Evolutionary conservation across 2,888 invertebrate species (phyloP).

Genomic region (Lysandra coridon): DNA sequence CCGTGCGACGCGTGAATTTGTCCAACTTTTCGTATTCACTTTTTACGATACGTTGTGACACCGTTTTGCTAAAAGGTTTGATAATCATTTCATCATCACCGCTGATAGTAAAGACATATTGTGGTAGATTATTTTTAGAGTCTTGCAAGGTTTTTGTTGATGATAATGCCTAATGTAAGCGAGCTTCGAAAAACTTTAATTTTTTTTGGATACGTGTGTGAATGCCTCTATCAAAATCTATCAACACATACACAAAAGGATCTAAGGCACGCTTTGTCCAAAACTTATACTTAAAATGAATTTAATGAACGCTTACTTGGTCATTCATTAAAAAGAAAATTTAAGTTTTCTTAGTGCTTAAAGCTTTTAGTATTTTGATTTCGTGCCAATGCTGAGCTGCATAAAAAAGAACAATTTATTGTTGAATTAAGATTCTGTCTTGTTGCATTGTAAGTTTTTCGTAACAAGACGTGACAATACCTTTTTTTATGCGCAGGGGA

Average conservation of each 20-base stretch:
- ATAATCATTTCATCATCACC: neutral
- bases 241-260: too few relatives aligned
- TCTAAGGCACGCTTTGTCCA: too few relatives aligned
- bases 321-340: neutral
- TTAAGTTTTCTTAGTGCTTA: neutral
- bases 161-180: too few relatives aligned
- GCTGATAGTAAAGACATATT: too few relatives aligned
- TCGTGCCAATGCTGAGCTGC: neutral
- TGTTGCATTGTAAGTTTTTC: neutral
- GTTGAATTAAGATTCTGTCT: neutral
- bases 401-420: neutral
- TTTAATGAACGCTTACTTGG: neutral
- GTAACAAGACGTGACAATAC: neutral
- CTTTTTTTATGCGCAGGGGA: too few relatives aligned
- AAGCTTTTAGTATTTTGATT: slow-evolving; percentile 8
- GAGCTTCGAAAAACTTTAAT: too few relatives aligned
- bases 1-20: neutral
- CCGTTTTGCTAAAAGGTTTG: neutral
- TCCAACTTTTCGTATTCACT: slow-evolving; percentile 6
- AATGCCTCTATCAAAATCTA: too few relatives aligned
- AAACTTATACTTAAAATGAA: too few relatives aligned
- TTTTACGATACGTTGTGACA: slow-evolving; percentile 7
- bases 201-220: too few relatives aligned
- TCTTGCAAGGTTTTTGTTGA: too few relatives aligned
- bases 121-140: too few relatives aligned